These are phyloP conservation scores for Drosophila ustulata DNA, from an alignment of 2,888 invertebrate species.

Conservation along the genomic window DNA sequence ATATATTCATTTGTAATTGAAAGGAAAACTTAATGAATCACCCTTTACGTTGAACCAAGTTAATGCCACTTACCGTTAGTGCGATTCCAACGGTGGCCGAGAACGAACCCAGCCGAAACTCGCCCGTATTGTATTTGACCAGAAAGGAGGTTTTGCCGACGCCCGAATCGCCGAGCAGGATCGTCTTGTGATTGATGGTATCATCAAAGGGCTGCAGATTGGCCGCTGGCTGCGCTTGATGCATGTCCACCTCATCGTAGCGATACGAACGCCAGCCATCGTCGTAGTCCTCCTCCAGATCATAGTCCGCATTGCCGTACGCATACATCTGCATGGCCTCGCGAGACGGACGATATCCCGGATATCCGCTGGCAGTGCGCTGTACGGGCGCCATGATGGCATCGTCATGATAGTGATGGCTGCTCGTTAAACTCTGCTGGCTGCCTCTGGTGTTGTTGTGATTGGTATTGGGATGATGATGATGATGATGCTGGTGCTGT, in stretches of 20 bases:
- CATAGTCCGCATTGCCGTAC: constrained; percentile 77
- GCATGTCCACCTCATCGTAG: constrained; percentile 84
- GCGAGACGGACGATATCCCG: constrained; percentile 91
- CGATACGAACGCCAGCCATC: constrained; percentile 85
- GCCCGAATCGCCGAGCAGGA: constrained; percentile 96
- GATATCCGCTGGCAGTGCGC: constrained; percentile 90
- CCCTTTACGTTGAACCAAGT: not conserved
- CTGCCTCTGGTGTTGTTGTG: constrained; percentile 51
- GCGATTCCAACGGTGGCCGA: constrained; percentile 98
- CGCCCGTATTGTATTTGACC: constrained; percentile 97
- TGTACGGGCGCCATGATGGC: constrained; percentile 72
- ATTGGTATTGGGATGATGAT: constrained; percentile 57
- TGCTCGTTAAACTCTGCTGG: constrained; percentile 71
- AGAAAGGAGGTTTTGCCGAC: constrained; percentile 97
- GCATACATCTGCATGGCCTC: constrained; percentile 88
- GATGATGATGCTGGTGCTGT: constrained; percentile 59
- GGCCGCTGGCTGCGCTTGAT: constrained; percentile 52
- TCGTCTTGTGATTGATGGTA: constrained; percentile 92
- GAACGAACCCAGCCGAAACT: constrained; percentile 95
- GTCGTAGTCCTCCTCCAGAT: constrained; percentile 72
- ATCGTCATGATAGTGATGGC: constrained; percentile 73
- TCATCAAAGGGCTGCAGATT: constrained; percentile 85
- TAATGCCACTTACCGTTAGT: constrained; percentile 91
- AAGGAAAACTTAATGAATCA: not conserved
- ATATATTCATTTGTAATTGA: too few species aligned